Evolutionary conservation across 2,888 invertebrate species (phyloP).

Genomic region (Tholera decimalis): DNA sequence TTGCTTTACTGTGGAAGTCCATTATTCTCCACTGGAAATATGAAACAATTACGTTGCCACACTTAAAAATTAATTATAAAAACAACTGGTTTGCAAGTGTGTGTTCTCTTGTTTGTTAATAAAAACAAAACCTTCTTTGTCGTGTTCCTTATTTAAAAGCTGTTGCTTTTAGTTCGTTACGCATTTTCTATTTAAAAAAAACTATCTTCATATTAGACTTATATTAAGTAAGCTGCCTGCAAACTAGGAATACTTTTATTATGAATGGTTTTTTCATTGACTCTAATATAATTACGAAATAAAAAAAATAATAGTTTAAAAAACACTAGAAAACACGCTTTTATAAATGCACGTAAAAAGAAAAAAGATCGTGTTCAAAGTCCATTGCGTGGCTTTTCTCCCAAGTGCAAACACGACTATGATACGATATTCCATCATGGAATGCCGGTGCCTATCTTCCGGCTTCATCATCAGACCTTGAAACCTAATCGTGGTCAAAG

Average conservation of each 20-base stretch:
- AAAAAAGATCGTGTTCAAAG: no score
- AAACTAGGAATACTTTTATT: slow-evolving; percentile 15
- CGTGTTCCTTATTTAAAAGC: slow-evolving; percentile 30
- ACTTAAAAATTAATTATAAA: slow-evolving; percentile 40
- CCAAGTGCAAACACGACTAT: no score
- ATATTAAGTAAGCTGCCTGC: slow-evolving; percentile 36
- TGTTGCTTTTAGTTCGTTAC: slow-evolving; percentile 46
- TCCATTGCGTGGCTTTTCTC: no score
- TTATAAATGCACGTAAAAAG: no score
- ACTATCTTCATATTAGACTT: slow-evolving; percentile 41
- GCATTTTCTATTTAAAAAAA: slow-evolving; percentile 39
- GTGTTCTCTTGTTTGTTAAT: slow-evolving; percentile 18
- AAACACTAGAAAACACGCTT: no score
- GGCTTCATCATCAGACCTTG: no score
- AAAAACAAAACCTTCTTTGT: slow-evolving; percentile 31
- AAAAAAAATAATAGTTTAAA: no score
- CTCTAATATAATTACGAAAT: no score
- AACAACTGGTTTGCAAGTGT: slow-evolving; percentile 20
- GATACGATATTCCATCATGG: no score
- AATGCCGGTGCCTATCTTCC: no score
- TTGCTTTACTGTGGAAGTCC: slow-evolving; percentile 20
- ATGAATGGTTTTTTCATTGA: no score
- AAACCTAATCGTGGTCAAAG: no score
- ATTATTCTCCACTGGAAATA: slow-evolving; percentile 4
- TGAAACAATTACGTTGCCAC: slow-evolving; percentile 34